phyloP scores from a whole-genome alignment of 2,113 vertebrate species.

The Phyllostomus discolor region DNA sequence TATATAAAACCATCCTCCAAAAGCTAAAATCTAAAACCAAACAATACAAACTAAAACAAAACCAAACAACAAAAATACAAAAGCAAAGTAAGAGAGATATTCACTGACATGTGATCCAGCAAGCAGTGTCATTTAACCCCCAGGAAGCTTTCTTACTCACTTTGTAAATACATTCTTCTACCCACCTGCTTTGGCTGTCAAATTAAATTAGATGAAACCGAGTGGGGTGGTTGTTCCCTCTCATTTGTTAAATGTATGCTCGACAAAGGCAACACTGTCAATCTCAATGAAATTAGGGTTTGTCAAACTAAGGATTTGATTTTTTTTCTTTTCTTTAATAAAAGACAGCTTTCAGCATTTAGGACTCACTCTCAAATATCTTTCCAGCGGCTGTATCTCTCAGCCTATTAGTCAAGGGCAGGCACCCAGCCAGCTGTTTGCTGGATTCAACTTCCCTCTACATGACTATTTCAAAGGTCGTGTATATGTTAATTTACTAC shows the following conservation, averaged over 20 bases:
- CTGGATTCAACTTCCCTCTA: neutral
- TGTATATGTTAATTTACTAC: conserved; percentile 70
- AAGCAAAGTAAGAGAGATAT: neutral
- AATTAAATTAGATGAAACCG: conserved; percentile 62
- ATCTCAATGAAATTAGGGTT: conserved; percentile 66
- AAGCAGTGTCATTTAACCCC: conserved; percentile 23
- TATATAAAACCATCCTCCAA: neutral
- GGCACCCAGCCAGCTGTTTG: conserved; percentile 50
- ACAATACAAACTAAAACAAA: neutral
- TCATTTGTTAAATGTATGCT: conserved; percentile 66
- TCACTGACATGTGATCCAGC: neutral
- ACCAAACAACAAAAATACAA: neutral
- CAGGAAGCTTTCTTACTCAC: neutral
- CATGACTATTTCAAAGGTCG: conserved; percentile 66
- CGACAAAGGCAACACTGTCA: conserved; percentile 59
- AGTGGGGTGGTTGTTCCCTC: conserved; percentile 50
- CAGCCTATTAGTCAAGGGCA: conserved; percentile 52
- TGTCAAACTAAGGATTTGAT: conserved; percentile 55
- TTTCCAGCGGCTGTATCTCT: conserved; percentile 28
- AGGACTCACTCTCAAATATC: conserved; percentile 35
- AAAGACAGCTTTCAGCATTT: conserved; percentile 57
- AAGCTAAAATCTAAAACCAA: neutral
- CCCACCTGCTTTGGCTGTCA: conserved; percentile 66
- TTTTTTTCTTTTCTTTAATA: neutral
- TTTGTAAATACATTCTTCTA: conserved; percentile 44